These are phyloP conservation scores for Caenorhabditis sp. DNA, from an alignment of 2,888 invertebrate genomes.

Conservation along the genomic window DNA sequence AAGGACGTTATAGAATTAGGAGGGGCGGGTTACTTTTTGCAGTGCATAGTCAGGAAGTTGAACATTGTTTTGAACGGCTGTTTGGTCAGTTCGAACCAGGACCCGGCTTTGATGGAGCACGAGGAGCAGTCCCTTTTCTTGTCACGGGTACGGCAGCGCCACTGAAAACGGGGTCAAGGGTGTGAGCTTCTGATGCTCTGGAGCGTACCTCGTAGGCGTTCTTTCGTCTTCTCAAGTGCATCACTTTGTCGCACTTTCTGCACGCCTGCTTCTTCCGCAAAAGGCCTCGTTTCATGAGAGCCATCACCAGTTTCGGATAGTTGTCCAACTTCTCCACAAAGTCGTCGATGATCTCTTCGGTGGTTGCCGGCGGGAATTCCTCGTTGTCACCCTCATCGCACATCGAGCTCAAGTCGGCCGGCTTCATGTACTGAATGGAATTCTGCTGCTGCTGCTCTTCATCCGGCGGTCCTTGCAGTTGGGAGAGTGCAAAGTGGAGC, in stretches of 20 bases:
- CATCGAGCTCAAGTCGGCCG: slow-evolving; percentile 6
- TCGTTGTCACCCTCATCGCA: slow-evolving; percentile 4
- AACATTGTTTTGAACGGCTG: slow-evolving; percentile 19
- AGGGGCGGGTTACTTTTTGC: slow-evolving; percentile 20
- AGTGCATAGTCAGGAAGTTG: slow-evolving; percentile 35
- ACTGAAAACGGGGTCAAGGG: slow-evolving; percentile 13
- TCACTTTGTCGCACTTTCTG: slow-evolving; percentile 22
- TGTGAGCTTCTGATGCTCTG: not conserved
- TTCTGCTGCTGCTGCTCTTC: not conserved
- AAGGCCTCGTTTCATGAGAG: slow-evolving; percentile 36
- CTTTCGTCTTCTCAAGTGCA: slow-evolving; percentile 44
- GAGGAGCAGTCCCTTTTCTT: slow-evolving; percentile 39
- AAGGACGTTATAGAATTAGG: not conserved
- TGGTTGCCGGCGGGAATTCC: slow-evolving; percentile 5
- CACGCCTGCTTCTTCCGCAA: slow-evolving; percentile 22
- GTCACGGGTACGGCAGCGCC: slow-evolving; percentile 33
- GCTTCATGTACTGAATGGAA: slow-evolving; percentile 17
- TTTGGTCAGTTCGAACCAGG: slow-evolving; percentile 41
- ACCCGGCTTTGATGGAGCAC: slow-evolving; percentile 42
- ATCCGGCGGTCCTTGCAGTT: not conserved
- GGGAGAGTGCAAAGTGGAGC: slow-evolving; percentile 13
- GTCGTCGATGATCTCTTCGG: slow-evolving; percentile 15
- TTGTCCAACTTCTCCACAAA: slow-evolving; percentile 7
- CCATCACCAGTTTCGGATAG: slow-evolving; percentile 20
- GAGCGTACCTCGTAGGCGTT: slow-evolving; percentile 22